These are phyloP conservation scores for Caretta caretta DNA, from an alignment of 2,113 vertebrate species.

Conservation along the genomic window DNA sequence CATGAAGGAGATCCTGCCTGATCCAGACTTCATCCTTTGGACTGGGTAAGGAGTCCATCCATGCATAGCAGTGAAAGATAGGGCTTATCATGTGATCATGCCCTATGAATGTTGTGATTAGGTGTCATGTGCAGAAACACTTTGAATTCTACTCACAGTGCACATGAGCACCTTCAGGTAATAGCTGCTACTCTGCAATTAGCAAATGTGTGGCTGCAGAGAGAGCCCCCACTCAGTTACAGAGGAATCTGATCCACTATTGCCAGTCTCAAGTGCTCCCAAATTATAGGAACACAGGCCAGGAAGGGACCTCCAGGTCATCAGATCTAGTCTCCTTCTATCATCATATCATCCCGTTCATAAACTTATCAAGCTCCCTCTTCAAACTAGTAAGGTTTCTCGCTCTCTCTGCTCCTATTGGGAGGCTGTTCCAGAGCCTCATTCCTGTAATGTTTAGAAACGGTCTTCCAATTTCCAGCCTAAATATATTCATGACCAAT, in stretches of 20 bases:
- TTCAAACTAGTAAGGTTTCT: too few relatives aligned
- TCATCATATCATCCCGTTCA: too few relatives aligned
- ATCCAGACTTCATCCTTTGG: conserved; percentile 95
- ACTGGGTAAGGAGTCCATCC: conserved; percentile 85
- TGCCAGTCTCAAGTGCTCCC: neutral
- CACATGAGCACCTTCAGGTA: neutral
- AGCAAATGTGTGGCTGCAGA: neutral
- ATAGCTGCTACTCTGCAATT: neutral
- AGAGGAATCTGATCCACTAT: neutral
- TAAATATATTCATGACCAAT: too few relatives aligned
- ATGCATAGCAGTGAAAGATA: neutral
- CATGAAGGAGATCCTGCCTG: conserved; percentile 84
- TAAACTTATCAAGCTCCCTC: too few relatives aligned
- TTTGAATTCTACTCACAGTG: neutral
- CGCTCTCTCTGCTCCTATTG: too few relatives aligned
- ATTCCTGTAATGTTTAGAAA: too few relatives aligned
- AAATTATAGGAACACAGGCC: neutral
- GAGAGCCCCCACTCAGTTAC: neutral
- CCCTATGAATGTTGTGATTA: neutral
- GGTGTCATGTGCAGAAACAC: neutral
- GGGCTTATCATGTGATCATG: neutral
- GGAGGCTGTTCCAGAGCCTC: too few relatives aligned
- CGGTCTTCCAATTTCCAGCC: too few relatives aligned
- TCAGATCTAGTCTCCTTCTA: neutral
- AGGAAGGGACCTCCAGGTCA: neutral